Evolutionary conservation across 2,888 invertebrate genomes (phyloP).

Genomic region (Cerastoderma edule): DNA sequence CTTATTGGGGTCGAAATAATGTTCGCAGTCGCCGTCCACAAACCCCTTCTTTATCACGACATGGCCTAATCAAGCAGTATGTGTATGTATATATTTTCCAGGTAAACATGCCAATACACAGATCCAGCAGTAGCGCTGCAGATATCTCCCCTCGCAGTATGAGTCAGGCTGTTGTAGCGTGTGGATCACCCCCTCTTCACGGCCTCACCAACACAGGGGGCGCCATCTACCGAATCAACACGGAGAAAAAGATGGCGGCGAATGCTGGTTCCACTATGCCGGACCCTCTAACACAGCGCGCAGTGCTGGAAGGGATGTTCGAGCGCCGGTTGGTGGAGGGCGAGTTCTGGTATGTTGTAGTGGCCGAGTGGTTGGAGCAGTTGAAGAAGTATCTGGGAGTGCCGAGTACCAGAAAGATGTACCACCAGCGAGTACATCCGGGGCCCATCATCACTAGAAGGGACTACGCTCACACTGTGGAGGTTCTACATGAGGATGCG

Average conservation of each 20-base stretch:
- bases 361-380: constrained; percentile 80
- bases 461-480: constrained; percentile 79
- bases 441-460: constrained; percentile 76
- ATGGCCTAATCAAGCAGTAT: too few species aligned
- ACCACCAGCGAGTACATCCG: constrained; percentile 75
- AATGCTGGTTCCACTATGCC: constrained; percentile 63
- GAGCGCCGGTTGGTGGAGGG: constrained; percentile 75
- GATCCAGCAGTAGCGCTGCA: constrained; percentile 3
- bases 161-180: background rate
- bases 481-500: constrained; percentile 79
- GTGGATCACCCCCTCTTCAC: constrained; percentile 13
- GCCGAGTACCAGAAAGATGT: constrained; percentile 74
- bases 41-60: too few species aligned
- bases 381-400: constrained; percentile 77
- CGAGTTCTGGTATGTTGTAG: constrained; percentile 80
- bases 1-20: too few species aligned
- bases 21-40: too few species aligned
- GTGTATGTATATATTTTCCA: constrained; percentile 19
- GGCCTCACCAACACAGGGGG: constrained; percentile 19
- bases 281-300: constrained; percentile 73
- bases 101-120: constrained; percentile 21
- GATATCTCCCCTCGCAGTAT: constrained; percentile 4
- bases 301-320: constrained; percentile 76
- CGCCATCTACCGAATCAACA: constrained; percentile 46
- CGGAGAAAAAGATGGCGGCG: constrained; percentile 52